Conservation (phyloP, 2,113 vertebrate genomes). For the Neolamprologus modestus region DNA sequence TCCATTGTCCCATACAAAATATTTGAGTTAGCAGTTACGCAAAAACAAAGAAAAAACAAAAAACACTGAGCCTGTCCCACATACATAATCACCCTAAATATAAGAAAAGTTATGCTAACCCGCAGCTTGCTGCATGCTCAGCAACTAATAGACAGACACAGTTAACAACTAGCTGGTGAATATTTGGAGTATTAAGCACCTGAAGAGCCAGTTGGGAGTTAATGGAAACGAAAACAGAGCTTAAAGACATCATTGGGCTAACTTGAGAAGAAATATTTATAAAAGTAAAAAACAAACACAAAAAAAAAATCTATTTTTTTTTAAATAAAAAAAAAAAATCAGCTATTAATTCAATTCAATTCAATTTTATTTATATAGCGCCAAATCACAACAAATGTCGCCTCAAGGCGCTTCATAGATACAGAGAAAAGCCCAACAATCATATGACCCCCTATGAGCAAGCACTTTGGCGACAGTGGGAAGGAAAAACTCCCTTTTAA, state of each 20-base stretch:
- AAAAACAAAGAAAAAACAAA: not conserved
- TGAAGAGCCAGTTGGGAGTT: not conserved
- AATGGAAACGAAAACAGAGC: not conserved
- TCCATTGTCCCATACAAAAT: not conserved
- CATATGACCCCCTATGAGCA: too few relatives aligned
- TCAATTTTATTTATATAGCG: too few relatives aligned
- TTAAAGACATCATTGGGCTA: not conserved
- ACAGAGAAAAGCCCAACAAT: too few relatives aligned
- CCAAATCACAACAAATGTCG: too few relatives aligned
- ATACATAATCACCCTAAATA: not conserved
- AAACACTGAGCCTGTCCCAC: not conserved
- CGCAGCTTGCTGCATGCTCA: not conserved
- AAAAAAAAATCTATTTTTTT: not conserved
- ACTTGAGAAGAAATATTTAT: not conserved
- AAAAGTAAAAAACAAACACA: not conserved
- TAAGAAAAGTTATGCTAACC: not conserved
- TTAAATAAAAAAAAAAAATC: not conserved
- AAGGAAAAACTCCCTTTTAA: too few relatives aligned
- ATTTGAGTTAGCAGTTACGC: not conserved
- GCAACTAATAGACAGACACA: not conserved
- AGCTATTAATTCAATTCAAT: too few relatives aligned
- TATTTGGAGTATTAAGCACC: not conserved
- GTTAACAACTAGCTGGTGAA: not conserved
- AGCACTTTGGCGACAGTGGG: too few relatives aligned
- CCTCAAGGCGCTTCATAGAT: too few relatives aligned